Base-by-base conservation (phyloP, 2,888 invertebrate species). In the Quadroppia sp. region DNA sequence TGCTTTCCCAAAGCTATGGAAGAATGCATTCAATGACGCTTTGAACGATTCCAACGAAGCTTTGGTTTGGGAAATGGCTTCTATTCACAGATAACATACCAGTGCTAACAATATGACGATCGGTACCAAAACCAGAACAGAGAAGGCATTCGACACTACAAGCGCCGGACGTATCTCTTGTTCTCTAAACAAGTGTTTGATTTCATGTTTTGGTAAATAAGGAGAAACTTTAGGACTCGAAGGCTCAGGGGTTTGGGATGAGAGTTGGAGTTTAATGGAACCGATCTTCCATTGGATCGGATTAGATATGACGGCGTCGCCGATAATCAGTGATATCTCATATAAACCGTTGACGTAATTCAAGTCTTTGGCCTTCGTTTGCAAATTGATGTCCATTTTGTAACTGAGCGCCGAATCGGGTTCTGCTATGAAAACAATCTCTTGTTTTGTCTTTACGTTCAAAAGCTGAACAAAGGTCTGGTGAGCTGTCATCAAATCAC, bases 361-460 rank as follows among this genome's bases (percentile, higher is more conserved):
- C 80, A 98, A 88, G 80, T 93, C 92, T 79, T 88, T 88, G 20
- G 89, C 89, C 78, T 91, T 88, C 56, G 88, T 86, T 61, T 89
- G 90, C 64, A 95, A 87, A 82, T 93, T 92, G 88, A 98, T 87
- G 81, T 96, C 95, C 77, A 96, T 90, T 84, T 92, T 93, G 83
- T 97, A 96, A 69, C 73, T 79, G 74, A 76, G 80, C 2, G 80
- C 53, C 11, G 76, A 77, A 81, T 95, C 95, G 4, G 90, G 89
- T 81, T 97, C 96, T 0, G 96, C 93, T 4, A 98, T 91, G 82
- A 94, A 97, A 79, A 95, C 89, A 70, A 94, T 90, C 85, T 98
- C 98, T 76, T 89, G 88, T n/a, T 86, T 85, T 0, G 86, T 86
- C 72, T 85, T 84, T 20, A 84, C 83, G 78, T 90, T 87, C 50